A percentile compares a stretch with the other conserved stretches of the same genome.
Evolutionary conservation across 2,888 invertebrate genomes (phyloP).

Genomic region (Troilus luridus): DNA sequence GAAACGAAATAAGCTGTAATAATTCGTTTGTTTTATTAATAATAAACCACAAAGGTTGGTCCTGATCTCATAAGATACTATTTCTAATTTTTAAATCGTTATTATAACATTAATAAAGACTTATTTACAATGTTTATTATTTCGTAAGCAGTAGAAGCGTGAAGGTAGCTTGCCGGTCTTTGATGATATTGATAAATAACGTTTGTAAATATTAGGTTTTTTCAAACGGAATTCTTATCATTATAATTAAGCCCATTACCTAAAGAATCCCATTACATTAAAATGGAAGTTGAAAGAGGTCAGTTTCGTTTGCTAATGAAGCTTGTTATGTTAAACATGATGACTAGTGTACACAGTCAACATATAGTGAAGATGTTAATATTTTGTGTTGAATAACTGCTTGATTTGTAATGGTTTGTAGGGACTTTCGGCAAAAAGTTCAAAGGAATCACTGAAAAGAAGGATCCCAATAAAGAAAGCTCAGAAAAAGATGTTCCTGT

Average conservation of each 20-base stretch:
- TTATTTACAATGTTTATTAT: conserved; percentile 22
- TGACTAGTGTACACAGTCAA: not conserved
- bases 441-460: conserved; percentile 59
- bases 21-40: not conserved
- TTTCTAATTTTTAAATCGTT: not conserved
- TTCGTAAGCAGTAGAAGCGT: not conserved
- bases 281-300: conserved; percentile 54
- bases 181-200: not conserved
- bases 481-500: conserved; percentile 74
- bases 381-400: not conserved
- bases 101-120: not conserved
- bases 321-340: not conserved
- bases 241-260: not conserved
- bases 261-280: not conserved
- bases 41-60: not conserved
- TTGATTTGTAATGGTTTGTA: not conserved
- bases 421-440: conserved; percentile 57
- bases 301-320: not conserved
- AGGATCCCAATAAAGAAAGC: conserved; percentile 59
- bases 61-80: not conserved
- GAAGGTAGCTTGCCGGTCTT: conserved; percentile 19
- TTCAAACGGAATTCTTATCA: not conserved
- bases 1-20: not conserved
- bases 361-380: not conserved
- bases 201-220: not conserved